Evolutionary conservation across 2,797 vertebrate genomes (phyloP), one percentile per base, ranked within the genome.

Genomic region (Chaenodraco wilsoni): DNA sequence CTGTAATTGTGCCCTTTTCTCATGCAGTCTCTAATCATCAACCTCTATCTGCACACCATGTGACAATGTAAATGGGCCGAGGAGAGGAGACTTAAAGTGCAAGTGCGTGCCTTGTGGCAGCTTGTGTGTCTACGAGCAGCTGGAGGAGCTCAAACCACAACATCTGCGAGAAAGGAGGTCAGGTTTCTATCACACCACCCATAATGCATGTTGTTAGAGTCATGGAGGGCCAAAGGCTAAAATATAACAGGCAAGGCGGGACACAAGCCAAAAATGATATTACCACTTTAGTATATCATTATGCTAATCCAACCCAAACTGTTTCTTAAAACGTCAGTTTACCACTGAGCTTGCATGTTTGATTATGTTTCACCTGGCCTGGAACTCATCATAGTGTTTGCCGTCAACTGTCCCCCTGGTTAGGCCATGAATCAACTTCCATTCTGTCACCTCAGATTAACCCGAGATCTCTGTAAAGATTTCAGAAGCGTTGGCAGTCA

Each of bases 91-190:
- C 79, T 60, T 55, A 68, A 69, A 72, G 78, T 76, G 83, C 69
- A 41, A 73, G 78, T 40, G 44, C 49, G 16, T 59, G 67, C 50
- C 67, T 78, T 60, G 65, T 69, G 81, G 71, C 78, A 58, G 82
- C 63, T 49, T 63, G 65, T 76, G 76, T 71, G 82, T 79, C 61
- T 69, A 40, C 7, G 10, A 84, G 76, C 89, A 92, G 88, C 87
- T 90, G 88, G 67, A 83, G 72, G 37, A 82, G 65, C 83, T 85
- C 79, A 80, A 70, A 83, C 83, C 90, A 72, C 19, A 86, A 84
- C 83, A 86, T 90, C 90, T 91, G 82, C 62, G 65, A 65, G 56
- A 51, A 87, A 72, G 10, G 15, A 66, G 77, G 60, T 87, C 84
- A 52, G 56, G 72, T 84, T 88, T 76, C 84, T 65, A 27, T 70